Base-by-base conservation (phyloP, 2,888 invertebrate genomes). In the Drosophila diplacantha region DNA sequence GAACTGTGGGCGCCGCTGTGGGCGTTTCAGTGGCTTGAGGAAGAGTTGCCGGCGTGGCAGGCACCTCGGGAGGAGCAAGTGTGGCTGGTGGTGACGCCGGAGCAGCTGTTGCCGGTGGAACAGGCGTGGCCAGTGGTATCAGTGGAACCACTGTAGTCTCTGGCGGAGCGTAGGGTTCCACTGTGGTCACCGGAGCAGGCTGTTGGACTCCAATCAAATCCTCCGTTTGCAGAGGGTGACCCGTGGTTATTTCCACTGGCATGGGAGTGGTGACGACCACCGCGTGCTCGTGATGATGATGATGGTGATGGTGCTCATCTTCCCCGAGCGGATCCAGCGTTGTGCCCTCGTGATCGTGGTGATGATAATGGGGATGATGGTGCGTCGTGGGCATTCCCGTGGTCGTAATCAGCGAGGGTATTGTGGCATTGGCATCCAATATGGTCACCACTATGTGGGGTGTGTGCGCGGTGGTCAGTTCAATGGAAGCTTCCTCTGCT, bases 371-470 rank as follows among this genome's bases (percentile, higher is more conserved):
- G 9, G 55, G 67, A 29, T 35, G 57, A 9, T 68, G 67, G 16
- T 51, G 52, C 1, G 59, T 67, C 2, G 59, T 54, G 9, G 65
- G 65, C 35, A 38, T 7, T 29, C 38, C 74, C 8, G 76, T 75
- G 32, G 72, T 58, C 3, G 58, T 68, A 12, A 74, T 68, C 18
- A 57, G 52, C 26, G 46, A 31, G 7, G 60, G 8, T 16, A 61
- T 43, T 7, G 63, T 51, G 16, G 59, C 56, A 31, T 69, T 72
- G 0, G 49, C 49, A 6, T 77, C 69, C 26, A 73, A 32, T 18
- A 77, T 82, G 24, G 74, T 84, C 8, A 77, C 77, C 31, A 71
- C 73, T 57, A 74, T 68, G 37, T 66, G 69, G 16, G 73, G 75
- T 20, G 73, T 56, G 29, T 69, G 67, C 20, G 68, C 49, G 8